Evolutionary conservation across 2,888 invertebrate species (phyloP).

Genomic region (Drosophila paucipuncta): DNA sequence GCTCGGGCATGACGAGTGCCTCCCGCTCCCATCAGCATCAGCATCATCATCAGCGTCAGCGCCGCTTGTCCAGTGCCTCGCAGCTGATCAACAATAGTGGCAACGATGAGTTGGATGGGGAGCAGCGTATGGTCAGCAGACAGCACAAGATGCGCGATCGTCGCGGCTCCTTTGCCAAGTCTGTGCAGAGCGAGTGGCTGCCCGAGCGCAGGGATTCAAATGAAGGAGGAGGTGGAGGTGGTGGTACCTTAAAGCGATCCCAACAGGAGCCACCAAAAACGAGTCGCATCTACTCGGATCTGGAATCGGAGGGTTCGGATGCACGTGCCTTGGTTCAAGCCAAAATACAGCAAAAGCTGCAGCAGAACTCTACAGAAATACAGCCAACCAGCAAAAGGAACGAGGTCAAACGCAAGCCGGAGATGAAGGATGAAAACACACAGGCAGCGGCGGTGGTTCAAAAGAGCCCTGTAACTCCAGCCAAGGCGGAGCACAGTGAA

Average conservation of each 20-base stretch:
- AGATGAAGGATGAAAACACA: constrained; percentile 67
- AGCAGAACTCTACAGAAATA: constrained; percentile 59
- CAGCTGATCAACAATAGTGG: constrained; percentile 71
- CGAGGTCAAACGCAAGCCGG: constrained; percentile 44
- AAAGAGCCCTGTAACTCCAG: constrained; percentile 36
- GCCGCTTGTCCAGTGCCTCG: constrained; percentile 82
- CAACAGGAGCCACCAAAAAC: constrained; percentile 60
- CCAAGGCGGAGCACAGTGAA: constrained; percentile 40
- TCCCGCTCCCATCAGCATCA: constrained; percentile 61
- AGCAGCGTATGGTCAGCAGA: constrained; percentile 39
- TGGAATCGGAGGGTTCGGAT: constrained; percentile 84
- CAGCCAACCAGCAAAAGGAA: constrained; percentile 48
- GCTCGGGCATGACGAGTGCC: constrained; percentile 80
- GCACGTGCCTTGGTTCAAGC: constrained; percentile 85
- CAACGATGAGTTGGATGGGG: constrained; percentile 74
- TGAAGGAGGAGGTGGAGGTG: constrained; percentile 14
- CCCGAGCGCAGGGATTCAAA: constrained; percentile 69
- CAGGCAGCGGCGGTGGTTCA: constrained; percentile 59
- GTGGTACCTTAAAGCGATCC: constrained; percentile 57
- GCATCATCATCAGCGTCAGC: constrained; percentile 68
- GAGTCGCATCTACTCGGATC: constrained; percentile 82
- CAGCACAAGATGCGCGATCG: constrained; percentile 73
- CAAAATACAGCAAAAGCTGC: constrained; percentile 84
- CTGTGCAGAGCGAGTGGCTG: constrained; percentile 82
- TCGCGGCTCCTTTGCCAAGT: constrained; percentile 80